A percentile compares a stretch with the other conserved stretches of the same genome.
phyloP scores from a whole-genome alignment of 2,888 invertebrate species.

The Peribatodes rhomboidaria region DNA sequence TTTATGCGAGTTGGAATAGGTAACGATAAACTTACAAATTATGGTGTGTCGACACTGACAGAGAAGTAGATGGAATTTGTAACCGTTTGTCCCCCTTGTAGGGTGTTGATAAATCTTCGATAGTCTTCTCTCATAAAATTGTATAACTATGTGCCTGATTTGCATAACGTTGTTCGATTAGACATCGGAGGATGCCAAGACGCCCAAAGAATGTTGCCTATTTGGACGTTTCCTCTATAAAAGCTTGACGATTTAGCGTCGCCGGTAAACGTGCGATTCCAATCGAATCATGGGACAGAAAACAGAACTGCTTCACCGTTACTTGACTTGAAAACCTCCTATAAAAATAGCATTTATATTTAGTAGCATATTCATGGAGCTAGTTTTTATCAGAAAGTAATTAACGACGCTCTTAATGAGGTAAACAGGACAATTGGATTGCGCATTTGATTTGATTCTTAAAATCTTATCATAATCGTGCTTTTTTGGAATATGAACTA shows the following conservation, averaged over 20 bases:
- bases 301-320: constrained; percentile 70
- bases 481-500: no score
- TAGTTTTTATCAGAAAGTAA: constrained; percentile 62
- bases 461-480: not conserved
- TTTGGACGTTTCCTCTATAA: constrained; percentile 73
- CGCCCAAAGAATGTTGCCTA: constrained; percentile 70
- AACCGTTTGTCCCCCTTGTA: constrained; percentile 63
- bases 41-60: constrained; percentile 65
- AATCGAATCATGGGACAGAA: constrained; percentile 64
- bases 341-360: constrained; percentile 73
- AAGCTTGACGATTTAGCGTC: constrained; percentile 66
- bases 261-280: constrained; percentile 64
- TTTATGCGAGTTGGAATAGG: constrained; percentile 48
- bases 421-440: constrained; percentile 1
- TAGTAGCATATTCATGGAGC: constrained; percentile 64
- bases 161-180: constrained; percentile 77
- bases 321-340: constrained; percentile 70
- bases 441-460: not conserved
- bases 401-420: constrained; percentile 59
- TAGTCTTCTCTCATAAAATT: constrained; percentile 71
- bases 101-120: constrained; percentile 70
- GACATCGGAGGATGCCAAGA: constrained; percentile 64
- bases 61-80: constrained; percentile 65
- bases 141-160: constrained; percentile 74
- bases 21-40: constrained; percentile 64